A percentile compares a stretch with the other conserved stretches of the same genome.
These are phyloP conservation scores for Agrilus planipennis DNA, from an alignment of 1,140 invertebrate genomes.

Conservation along the genomic window DNA sequence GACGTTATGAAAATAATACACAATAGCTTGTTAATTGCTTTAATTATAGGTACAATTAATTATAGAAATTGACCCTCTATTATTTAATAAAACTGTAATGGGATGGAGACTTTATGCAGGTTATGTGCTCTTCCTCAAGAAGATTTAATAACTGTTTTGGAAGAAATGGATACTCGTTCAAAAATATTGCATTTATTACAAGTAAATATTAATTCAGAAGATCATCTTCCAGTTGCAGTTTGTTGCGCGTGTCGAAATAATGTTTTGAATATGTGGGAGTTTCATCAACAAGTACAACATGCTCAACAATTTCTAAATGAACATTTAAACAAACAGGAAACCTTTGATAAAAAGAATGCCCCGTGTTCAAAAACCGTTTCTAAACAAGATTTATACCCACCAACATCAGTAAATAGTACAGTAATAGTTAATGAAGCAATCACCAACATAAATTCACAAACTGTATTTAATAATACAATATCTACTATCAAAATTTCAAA, in stretches of 20 bases:
- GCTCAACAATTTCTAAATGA: conserved; percentile 24
- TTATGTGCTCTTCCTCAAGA: conserved; percentile 36
- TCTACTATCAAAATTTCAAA: background rate
- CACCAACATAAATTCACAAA: background rate
- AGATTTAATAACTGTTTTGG: conserved; percentile 19
- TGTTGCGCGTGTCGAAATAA: conserved; percentile 26
- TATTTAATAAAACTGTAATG: too few relatives aligned
- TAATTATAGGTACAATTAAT: too few relatives aligned
- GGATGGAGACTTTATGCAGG: conserved; percentile 34
- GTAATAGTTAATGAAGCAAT: conserved; percentile 1
- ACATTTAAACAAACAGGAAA: conserved; percentile 5
- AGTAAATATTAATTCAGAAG: conserved; percentile 22
- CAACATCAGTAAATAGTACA: conserved; percentile 3
- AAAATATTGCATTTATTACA: conserved; percentile 27
- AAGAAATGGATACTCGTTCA: conserved; percentile 18
- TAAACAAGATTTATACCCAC: conserved; percentile 3
- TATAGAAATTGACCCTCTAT: too few relatives aligned
- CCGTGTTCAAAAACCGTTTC: background rate
- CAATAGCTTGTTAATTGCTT: too few relatives aligned
- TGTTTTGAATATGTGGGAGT: conserved; percentile 27
- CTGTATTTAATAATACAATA: conserved; percentile 1
- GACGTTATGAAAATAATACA: too few relatives aligned
- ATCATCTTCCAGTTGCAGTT: conserved; percentile 23
- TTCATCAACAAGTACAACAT: conserved; percentile 26
- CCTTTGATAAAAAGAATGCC: conserved; percentile 5